These are phyloP conservation scores for Oostethus manadensis DNA, from an alignment of 2,113 vertebrate species.

Conservation along the genomic window DNA sequence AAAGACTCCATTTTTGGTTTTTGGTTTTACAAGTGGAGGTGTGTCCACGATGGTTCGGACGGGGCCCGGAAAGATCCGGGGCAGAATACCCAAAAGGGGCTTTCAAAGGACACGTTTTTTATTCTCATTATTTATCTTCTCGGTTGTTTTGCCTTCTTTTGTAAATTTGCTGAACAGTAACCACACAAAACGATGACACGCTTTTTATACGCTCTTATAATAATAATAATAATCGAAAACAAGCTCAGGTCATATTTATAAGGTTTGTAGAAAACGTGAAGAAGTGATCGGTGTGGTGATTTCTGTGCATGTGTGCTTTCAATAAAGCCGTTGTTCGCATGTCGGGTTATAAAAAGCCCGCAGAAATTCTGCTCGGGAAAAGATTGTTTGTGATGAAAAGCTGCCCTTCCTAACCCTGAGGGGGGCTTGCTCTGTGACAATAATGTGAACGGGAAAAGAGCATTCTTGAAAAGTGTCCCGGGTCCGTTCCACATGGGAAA, in stretches of 20 bases:
- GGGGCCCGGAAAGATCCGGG: slow-evolving; percentile 24
- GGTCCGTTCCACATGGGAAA: too few relatives aligned
- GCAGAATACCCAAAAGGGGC: slow-evolving; percentile 34
- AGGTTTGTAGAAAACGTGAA: slow-evolving; percentile 74
- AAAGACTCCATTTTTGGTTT: slow-evolving; percentile 23
- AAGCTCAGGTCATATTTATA: slow-evolving; percentile 81
- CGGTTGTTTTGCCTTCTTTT: slow-evolving; percentile 58
- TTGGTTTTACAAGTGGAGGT: slow-evolving; percentile 23
- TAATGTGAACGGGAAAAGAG: too few relatives aligned
- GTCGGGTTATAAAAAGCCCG: slow-evolving; percentile 31
- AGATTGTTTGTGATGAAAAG: too few relatives aligned
- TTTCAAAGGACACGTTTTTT: slow-evolving; percentile 56
- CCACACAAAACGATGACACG: slow-evolving; percentile 44
- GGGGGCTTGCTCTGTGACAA: too few relatives aligned
- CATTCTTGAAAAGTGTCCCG: too few relatives aligned
- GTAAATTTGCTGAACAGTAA: slow-evolving; percentile 50
- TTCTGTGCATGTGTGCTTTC: too few relatives aligned
- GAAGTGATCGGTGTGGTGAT: too few relatives aligned
- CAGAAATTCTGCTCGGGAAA: not conserved
- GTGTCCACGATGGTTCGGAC: slow-evolving; percentile 51
- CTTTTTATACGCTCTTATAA: slow-evolving; percentile 37
- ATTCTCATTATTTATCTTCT: slow-evolving; percentile 54
- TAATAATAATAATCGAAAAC: slow-evolving; percentile 20
- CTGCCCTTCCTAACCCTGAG: too few relatives aligned
- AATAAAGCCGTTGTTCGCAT: slow-evolving; percentile 74